Base-by-base conservation (phyloP, 2,888 invertebrate species). In the Thymelicus lineola region DNA sequence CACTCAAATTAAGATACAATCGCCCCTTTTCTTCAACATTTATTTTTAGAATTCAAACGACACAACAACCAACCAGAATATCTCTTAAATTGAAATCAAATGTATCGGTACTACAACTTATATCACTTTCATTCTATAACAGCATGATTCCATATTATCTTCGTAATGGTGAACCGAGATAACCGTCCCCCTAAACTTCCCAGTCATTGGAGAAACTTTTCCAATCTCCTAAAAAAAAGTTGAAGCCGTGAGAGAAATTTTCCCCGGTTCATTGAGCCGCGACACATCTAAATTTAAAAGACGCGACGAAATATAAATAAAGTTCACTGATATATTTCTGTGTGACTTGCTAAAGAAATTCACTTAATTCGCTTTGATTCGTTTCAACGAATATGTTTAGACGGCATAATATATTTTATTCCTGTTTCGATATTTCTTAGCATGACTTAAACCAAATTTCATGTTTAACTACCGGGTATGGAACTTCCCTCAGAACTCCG, bases 121-220 rank as follows among this genome's bases (percentile, higher is more conserved):
- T 36, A 62, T 53, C 10, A 42, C 60, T 48, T 67, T 72, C 60
- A 61, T 69, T 70, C 60, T 66, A 69, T 73, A 76, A 71, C 69
- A 73, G 70, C 57, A 63, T 68, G 62, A 66, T 73, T 66, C 62
- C 48, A 55, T 71, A 61, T 72, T 70, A 74, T 79, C 78, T 77
- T 76, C 78, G 77, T 74, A 71, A 77, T 75, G 74, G 66, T 75
- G 78, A 77, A 79, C 77, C 79, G 77, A 76, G 79, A 75, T 73
- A 70, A 75, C 74, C 74, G 75, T 74, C 69, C 73, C 71, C 64
- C 70, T 50, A 71, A 66, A 75, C 73, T 72, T 67, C 75, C 75
- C 74, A 76, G 72, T 75, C 76, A 77, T 78, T 80, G 77, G 73
- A 71, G 63, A 77, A 86, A 86, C 80, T 86, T 86, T 85, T 81